A percentile compares a stretch with the other conserved stretches of the same genome.
Evolutionary conservation across 2,888 invertebrate species (phyloP).

Genomic region (Polydrusus cervinus): DNA sequence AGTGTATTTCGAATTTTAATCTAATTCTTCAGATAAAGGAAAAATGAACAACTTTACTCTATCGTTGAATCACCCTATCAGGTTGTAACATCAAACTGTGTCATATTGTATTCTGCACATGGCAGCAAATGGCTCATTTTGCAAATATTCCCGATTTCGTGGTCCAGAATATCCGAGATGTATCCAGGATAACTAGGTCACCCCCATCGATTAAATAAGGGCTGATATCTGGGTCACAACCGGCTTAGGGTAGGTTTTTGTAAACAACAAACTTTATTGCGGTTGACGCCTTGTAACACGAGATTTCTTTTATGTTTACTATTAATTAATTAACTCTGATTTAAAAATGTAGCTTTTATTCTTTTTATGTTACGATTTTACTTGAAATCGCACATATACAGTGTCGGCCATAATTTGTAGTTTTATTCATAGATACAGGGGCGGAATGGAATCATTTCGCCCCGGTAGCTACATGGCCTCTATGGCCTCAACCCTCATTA

Average conservation of each 20-base stretch:
- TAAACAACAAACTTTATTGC: constrained; percentile 28
- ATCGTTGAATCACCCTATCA: no score
- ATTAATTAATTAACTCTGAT: background rate
- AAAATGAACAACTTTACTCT: no score
- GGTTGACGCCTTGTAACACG: background rate
- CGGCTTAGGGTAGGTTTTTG: constrained; percentile 30
- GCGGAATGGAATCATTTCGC: no score
- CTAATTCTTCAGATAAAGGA: no score
- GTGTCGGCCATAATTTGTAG: no score
- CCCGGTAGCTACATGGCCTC: no score
- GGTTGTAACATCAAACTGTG: no score
- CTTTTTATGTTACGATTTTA: background rate
- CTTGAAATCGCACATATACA: background rate
- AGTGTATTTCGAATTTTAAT: no score
- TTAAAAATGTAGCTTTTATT: background rate
- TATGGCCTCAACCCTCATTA: no score
- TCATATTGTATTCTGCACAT: no score
- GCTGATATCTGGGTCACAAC: constrained; percentile 1
- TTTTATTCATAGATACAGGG: no score
- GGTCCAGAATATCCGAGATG: background rate
- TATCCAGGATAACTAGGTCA: constrained; percentile 28
- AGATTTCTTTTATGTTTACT: background rate
- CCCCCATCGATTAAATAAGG: constrained; percentile 29
- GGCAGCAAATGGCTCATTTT: no score
- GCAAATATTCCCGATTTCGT: background rate